Evolutionary conservation across 2,797 vertebrate species (phyloP), one percentile per base, ranked within the genome.

Genomic region (Alauda arvensis): DNA sequence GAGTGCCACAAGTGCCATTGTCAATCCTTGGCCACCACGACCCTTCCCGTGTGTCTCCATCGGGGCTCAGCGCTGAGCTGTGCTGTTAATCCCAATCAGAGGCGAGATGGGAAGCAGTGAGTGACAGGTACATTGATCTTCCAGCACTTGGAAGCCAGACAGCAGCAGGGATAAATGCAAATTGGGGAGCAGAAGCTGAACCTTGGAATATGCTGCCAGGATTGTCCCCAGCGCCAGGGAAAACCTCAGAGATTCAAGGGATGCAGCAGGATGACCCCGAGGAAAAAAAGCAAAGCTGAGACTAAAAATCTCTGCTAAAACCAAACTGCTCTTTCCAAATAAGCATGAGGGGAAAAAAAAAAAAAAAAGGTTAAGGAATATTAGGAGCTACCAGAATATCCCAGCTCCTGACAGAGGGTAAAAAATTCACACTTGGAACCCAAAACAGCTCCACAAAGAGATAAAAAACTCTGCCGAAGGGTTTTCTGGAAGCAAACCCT

Each of bases 1-100:
- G 25, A 6, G 15, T 31, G 9, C 20, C 20, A 15, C 2, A 11
- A 46, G 31, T 29, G 40, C 45, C n/a, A 39, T 2, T 6, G n/a
- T 55, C 33, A 65, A 5, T 51, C 52, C 19, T 5, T 7, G 2
- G 28, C 28, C 46, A 63, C 21, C 45, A n/a, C 0, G 0, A 63
- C 21, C 19, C 29, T 56, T 34, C 18, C 33, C 0, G 0, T 7
- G 62, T 5, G 4, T 16, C n/a, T 57, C n/a, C 7, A 3, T 3
- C 0, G 0, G 33, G 46, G 14, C 42, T 77, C 20, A 2, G 12
- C 0, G 11, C 42, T 0, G 0, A 72, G 52, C 70, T 24, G 66
- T 7, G 66, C 15, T 29, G 2, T n/a, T 70, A 55, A 77, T 5
- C 42, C 42, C 4, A 2, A 23, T 6, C 1, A 0, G 4, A 83